These are phyloP conservation scores for Macropus fuliginosus DNA, from an alignment of 2,797 vertebrate genomes.

Conservation along the genomic window DNA sequence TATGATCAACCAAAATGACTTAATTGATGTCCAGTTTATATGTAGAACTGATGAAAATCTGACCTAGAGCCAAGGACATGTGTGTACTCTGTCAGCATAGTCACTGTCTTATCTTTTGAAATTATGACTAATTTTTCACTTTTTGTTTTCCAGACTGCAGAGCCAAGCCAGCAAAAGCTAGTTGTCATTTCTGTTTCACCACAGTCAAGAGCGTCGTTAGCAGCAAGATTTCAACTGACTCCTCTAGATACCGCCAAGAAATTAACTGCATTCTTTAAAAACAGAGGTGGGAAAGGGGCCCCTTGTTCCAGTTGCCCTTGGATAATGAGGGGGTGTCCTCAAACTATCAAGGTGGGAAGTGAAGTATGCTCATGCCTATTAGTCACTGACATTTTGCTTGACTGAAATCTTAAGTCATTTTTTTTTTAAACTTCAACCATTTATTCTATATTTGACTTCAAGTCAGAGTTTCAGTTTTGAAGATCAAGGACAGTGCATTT, in stretches of 20 bases:
- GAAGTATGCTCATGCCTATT: background rate
- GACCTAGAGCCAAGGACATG: background rate
- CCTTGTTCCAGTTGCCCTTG: background rate
- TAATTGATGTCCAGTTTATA: background rate
- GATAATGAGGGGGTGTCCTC: background rate
- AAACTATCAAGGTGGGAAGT: background rate
- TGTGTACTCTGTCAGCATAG: background rate
- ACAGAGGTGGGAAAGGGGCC: conserved; percentile 79
- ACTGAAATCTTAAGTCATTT: background rate
- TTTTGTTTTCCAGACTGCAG: conserved; percentile 78
- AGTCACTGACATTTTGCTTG: background rate
- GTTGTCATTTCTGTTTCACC: conserved; percentile 95
- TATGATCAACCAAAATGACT: background rate
- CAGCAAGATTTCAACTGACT: conserved; percentile 88
- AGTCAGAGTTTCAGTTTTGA: background rate
- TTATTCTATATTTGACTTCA: background rate
- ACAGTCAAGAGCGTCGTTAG: conserved; percentile 94
- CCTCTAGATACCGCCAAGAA: conserved; percentile 89
- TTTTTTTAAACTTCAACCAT: background rate
- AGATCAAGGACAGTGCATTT: background rate
- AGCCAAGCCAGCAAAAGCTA: conserved; percentile 84
- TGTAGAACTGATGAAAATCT: background rate
- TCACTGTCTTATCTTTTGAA: background rate
- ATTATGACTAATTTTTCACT: background rate
- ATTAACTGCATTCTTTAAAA: conserved; percentile 92